These are phyloP conservation scores for Argyresthia goedartella DNA, from an alignment of 2,888 invertebrate genomes.

Conservation along the genomic window DNA sequence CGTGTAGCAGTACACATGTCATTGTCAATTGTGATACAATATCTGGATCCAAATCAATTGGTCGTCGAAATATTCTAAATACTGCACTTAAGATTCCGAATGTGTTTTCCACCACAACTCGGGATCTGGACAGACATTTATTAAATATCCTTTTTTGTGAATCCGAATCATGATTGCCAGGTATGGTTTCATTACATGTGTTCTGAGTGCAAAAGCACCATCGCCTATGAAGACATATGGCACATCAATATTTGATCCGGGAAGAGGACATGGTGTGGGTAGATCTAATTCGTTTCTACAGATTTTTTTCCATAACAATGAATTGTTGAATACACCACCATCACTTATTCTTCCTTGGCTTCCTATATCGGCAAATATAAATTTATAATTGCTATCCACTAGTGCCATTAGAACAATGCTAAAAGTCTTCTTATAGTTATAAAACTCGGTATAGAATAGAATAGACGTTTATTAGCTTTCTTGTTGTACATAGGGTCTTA, in stretches of 20 bases:
- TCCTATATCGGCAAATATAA: constrained; percentile 17
- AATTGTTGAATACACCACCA: no score
- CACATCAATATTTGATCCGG: no score
- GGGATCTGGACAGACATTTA: constrained; percentile 5
- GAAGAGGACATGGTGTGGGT: no score
- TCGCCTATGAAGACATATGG: no score
- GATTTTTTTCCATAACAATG: no score
- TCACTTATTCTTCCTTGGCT: no score
- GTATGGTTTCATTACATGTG: constrained; percentile 10
- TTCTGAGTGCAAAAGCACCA: constrained; percentile 8
- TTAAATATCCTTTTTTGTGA: constrained; percentile 10
- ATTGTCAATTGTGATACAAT: constrained; percentile 6
- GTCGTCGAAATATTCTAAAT: constrained; percentile 11
- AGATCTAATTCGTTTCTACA: no score
- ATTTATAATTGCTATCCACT: constrained; percentile 23
- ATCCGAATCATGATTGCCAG: constrained; percentile 9
- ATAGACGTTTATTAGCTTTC: no score
- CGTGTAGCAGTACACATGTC: constrained; percentile 8
- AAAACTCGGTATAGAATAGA: no score
- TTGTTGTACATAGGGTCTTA: no score
- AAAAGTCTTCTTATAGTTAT: constrained; percentile 7
- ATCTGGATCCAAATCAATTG: constrained; percentile 12
- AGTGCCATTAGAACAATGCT: constrained; percentile 17
- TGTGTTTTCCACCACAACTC: constrained; percentile 9
- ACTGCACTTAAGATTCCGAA: constrained; percentile 12